Evolutionary conservation across 2,888 invertebrate species (phyloP).

Genomic region (Aplocera efformata): DNA sequence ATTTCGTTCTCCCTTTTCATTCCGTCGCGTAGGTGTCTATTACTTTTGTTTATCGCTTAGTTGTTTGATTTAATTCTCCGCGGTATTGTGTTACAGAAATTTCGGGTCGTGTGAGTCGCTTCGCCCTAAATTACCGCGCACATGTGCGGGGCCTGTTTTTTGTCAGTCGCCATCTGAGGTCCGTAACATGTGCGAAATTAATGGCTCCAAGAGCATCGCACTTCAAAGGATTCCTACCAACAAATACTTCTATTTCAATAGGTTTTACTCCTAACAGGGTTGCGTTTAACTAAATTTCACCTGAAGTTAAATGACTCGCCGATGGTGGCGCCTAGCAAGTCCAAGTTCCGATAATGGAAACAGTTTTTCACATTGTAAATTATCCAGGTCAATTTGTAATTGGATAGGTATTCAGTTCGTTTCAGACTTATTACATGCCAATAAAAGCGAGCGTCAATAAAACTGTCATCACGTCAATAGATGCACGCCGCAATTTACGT

Average conservation of each 20-base stretch:
- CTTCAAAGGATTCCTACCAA: slow-evolving; percentile 47
- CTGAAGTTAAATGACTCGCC: too few species aligned
- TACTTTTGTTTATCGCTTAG: slow-evolving; percentile 44
- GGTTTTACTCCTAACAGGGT: too few species aligned
- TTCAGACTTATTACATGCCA: slow-evolving; percentile 17
- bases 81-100: slow-evolving; percentile 29
- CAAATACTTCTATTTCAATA: slow-evolving; percentile 16
- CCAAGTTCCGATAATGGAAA: slow-evolving; percentile 5
- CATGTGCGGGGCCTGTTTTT: slow-evolving; percentile 71
- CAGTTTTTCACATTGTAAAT: slow-evolving; percentile 1
- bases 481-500: slow-evolving; percentile 27
- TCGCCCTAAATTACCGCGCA: slow-evolving; percentile 56
- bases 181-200: slow-evolving; percentile 68
- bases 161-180: slow-evolving; percentile 65
- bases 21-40: slow-evolving; percentile 46
- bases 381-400: slow-evolving; percentile 18
- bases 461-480: slow-evolving; percentile 26
- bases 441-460: slow-evolving; percentile 21
- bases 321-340: too few species aligned
- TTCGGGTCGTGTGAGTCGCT: slow-evolving; percentile 40
- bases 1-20: slow-evolving; percentile 52
- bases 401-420: slow-evolving; percentile 19
- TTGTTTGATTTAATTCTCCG: slow-evolving; percentile 34
- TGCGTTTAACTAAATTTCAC: too few species aligned
- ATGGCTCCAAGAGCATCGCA: slow-evolving; percentile 38